phyloP scores from a whole-genome alignment of 1,140 invertebrate genomes.

The Drosophila subobscura region DNA sequence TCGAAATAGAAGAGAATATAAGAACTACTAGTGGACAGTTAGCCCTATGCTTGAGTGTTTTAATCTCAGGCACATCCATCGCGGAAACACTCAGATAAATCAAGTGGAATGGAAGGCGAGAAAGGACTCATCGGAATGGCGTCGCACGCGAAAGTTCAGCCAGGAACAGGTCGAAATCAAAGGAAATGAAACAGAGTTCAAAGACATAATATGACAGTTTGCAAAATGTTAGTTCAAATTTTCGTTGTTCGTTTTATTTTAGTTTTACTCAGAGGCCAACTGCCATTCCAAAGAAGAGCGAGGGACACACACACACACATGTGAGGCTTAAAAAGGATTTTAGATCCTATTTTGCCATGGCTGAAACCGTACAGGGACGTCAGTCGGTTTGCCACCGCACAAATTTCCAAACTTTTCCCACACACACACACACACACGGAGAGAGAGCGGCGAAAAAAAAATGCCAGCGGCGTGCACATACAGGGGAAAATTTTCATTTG shows the following conservation, averaged over 20 bases:
- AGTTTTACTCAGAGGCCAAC: slow-evolving; percentile 43
- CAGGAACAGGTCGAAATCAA: slow-evolving; percentile 7
- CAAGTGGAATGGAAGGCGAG: too few relatives aligned
- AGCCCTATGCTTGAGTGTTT: too few relatives aligned
- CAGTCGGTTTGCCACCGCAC: slow-evolving; percentile 75
- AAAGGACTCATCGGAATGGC: too few relatives aligned
- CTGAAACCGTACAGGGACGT: slow-evolving; percentile 41
- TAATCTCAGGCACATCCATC: too few relatives aligned
- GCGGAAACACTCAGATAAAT: too few relatives aligned
- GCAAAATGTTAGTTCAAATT: slow-evolving; percentile 70
- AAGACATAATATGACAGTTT: slow-evolving; percentile 52
- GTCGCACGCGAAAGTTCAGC: not conserved
- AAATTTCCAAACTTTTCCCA: slow-evolving; percentile 76
- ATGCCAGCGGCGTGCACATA: slow-evolving; percentile 14
- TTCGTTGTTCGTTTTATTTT: slow-evolving; percentile 43
- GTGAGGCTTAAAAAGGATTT: slow-evolving; percentile 63
- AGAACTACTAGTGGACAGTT: too few relatives aligned
- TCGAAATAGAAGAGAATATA: too few relatives aligned
- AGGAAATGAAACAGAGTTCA: slow-evolving; percentile 8
- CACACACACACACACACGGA: slow-evolving; percentile 59
- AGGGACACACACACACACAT: too few relatives aligned
- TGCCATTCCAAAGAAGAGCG: too few relatives aligned
- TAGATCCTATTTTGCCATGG: slow-evolving; percentile 75
- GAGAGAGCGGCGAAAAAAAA: not conserved
- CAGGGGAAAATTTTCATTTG: slow-evolving; percentile 50